Conservation (phyloP, 2,888 invertebrate species). For the Trissonchulus latispiculum region DNA sequence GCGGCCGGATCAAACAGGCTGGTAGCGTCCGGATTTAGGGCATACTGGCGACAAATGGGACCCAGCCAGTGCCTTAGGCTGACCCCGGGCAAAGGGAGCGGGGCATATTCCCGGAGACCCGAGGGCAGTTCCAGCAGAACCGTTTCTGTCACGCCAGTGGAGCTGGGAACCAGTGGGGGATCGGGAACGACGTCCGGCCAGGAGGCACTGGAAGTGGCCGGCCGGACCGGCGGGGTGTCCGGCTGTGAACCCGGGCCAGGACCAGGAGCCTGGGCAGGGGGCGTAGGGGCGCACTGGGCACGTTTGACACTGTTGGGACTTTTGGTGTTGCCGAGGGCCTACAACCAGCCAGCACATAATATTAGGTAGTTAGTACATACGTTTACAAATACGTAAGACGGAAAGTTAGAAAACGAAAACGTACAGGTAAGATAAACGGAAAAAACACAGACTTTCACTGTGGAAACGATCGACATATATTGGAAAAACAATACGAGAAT, state of each 20-base stretch:
- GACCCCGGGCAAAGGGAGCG: neutral
- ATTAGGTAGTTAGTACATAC: no score
- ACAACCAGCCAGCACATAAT: no score
- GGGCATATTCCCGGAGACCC: neutral
- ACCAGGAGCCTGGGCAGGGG: neutral
- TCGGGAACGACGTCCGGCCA: neutral
- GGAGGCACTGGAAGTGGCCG: neutral
- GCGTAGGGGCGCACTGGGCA: neutral
- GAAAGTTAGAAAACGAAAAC: no score
- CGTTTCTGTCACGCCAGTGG: neutral
- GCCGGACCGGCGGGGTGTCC: neutral
- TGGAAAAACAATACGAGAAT: no score
- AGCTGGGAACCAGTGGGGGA: neutral
- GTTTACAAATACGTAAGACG: no score
- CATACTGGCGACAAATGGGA: neutral
- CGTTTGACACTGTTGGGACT: neutral
- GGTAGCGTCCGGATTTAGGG: neutral
- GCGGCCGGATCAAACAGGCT: neutral
- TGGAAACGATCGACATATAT: no score
- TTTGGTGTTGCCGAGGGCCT: neutral
- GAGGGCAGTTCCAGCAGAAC: neutral
- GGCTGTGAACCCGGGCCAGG: neutral
- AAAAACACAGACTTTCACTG: no score
- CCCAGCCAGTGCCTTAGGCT: neutral
- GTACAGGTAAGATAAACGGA: no score